Percentiles rank a stretch among this genome's conserved stretches.
phyloP scores from a whole-genome alignment of 2,113 vertebrate genomes.

The Hipposideros armiger region DNA sequence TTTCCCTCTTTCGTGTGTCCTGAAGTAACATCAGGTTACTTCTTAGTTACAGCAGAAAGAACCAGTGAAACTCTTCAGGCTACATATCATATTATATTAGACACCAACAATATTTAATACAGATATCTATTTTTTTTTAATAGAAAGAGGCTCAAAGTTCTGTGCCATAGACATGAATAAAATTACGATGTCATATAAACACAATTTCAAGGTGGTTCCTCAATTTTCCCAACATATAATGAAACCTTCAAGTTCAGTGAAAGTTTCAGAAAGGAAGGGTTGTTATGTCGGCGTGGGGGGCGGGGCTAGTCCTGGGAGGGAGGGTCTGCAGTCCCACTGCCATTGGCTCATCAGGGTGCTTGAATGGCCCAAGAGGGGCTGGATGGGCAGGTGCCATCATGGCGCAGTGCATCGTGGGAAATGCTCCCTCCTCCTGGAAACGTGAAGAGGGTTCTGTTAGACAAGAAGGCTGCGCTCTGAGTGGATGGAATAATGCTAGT shows the following conservation, averaged over 20 bases:
- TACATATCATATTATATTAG: not conserved
- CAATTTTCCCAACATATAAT: not conserved
- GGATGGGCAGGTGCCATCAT: fast-evolving
- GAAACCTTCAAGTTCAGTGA: not conserved
- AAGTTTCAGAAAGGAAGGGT: not conserved
- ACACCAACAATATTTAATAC: not conserved
- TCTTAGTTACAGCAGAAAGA: not conserved
- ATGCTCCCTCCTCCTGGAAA: not conserved
- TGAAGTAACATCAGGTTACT: not conserved
- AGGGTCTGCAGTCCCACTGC: not conserved
- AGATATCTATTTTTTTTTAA: not conserved
- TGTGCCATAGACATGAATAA: not conserved
- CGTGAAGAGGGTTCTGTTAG: fast-evolving
- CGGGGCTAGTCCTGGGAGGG: not conserved
- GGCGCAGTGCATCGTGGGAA: not conserved
- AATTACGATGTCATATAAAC: not conserved
- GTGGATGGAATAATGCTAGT: no score
- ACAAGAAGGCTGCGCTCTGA: not conserved
- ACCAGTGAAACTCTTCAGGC: not conserved
- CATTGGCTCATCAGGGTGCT: not conserved
- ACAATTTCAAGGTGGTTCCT: not conserved
- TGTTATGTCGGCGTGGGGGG: fast-evolving
- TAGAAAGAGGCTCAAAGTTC: not conserved
- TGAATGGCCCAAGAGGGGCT: fast-evolving
- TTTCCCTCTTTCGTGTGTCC: not conserved